Base-by-base conservation (phyloP, 2,113 vertebrate genomes). In the Saccopteryx bilineata region DNA sequence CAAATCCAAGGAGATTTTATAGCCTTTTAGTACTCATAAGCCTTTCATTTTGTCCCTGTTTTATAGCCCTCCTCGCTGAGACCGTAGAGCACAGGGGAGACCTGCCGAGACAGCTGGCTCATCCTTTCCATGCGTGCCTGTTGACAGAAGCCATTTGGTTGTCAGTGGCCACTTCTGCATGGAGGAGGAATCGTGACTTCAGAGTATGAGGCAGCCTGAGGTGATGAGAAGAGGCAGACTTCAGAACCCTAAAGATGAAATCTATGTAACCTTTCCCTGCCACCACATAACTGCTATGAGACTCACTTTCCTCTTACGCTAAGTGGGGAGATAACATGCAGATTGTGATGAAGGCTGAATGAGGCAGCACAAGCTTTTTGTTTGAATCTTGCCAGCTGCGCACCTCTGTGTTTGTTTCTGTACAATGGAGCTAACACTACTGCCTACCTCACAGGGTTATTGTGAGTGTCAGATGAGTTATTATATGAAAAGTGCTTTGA, bases 1-100 rank as follows among this genome's bases (percentile, higher is more conserved):
- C 78, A 97, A 97, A 97, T 87, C 82, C 89, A 83, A 76, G 86
- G 82, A 96, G 96, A 97, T 91, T 96, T 94, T 95, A 96, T 23
- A 93, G 95, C 79, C 82, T 93, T 96, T 96, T 89, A 96, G 96
- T 48, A 89, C 79, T 97, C 94, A 90, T 71, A 95, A 95, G 54
- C 80, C 86, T 96, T 96, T 96, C 75, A 91, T 94, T 96, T 83
- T 87, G 80, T 93, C 74, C 71, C 39, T 95, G 66, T 78, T 97
- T 97, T 95, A 96, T 90, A 90, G 79, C 78, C 17, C 81, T 96
- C 60, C 76, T 90, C 11, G 8, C 93, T 23, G 87, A 98, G 92
- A 71, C 72, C 39, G 7, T 86, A 91, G 94, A 56, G 88, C 80
- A 87, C 78, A 15, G 74, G n/a, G 76, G 78, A 86, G 87, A 60